Conservation (phyloP, 1,140 invertebrate genomes). For the Wasmannia auropunctata region DNA sequence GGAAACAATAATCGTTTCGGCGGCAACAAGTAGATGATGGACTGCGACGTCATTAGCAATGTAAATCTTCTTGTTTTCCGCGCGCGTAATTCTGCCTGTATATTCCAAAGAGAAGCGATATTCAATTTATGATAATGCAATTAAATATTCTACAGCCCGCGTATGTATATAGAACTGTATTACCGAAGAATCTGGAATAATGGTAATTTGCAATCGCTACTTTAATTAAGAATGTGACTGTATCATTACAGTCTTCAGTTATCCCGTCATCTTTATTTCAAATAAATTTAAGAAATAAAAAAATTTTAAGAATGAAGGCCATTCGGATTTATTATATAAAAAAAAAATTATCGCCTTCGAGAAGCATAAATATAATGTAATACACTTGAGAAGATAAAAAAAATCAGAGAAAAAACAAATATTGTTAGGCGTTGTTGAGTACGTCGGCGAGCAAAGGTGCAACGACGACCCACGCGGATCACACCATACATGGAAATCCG, state of each 20-base stretch:
- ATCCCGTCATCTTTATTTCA: neutral
- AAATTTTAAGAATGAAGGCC: neutral
- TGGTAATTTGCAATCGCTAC: neutral
- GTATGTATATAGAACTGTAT: neutral
- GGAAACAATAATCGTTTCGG: conserved; percentile 40
- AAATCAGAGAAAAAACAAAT: conserved; percentile 20
- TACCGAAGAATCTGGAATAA: too few relatives aligned
- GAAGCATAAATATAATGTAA: neutral
- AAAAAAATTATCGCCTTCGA: neutral
- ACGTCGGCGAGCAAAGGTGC: conserved; percentile 56
- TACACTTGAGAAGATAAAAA: neutral
- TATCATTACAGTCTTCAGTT: neutral
- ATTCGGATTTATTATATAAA: neutral
- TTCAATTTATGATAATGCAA: neutral
- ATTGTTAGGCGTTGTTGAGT: conserved; percentile 42
- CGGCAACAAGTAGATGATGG: conserved; percentile 36
- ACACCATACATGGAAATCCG: conserved; percentile 56
- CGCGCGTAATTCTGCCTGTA: neutral
- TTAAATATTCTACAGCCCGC: neutral
- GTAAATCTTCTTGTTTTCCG: conserved; percentile 34
- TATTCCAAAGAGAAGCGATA: neutral
- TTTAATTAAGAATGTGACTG: neutral
- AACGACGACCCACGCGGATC: conserved; percentile 54
- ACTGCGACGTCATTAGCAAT: conserved; percentile 28
- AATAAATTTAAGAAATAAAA: neutral